Evolutionary conservation across 1,140 invertebrate species (phyloP), one percentile per base, ranked within the genome.

Genomic region (Druon quercuslanigerum): DNA sequence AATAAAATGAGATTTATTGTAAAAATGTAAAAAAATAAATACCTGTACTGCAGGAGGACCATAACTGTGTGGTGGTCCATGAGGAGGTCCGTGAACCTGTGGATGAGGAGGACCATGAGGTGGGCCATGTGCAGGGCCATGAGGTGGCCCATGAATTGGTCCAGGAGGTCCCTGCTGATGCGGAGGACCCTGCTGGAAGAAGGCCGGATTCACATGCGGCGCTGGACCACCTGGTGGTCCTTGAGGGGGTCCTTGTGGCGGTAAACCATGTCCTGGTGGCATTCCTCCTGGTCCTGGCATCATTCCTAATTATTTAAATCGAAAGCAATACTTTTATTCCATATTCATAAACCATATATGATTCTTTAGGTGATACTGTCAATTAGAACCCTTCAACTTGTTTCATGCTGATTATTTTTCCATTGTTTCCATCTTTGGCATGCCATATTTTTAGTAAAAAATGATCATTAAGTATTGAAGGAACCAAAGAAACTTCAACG

Each of bases 81-180:
- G 94, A 60, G 93, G 93, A 13, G 93, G 93, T 6, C 91, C 92
- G 83, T 92, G 92, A n/a, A 93, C 92, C 3, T 93, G 92, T 74
- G 87, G 92, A 77, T 94, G 94, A 20, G 60, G 60, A 46, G 93
- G 93, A 46, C 93, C 92, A 76, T 92, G 92, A 25, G 93, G 94
- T 14, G 94, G 94, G 51, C 94, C 95, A 85, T 96, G 95, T 82
- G 97, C 97, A 51, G 97, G 98, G 70, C 99, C 97, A 89, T 99
- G 97, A 25, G 97, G 97, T 51, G 97, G 96, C 50, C 95, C 94
- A 40, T 66, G 60, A 66, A 66, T 66, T 40, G 60, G 60, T 20
- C 94, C 95, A 51, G 92, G 92, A 50, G 92, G 92, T 78, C 91
- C 91, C 85, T 93, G 93, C 25, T 66, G 60, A 66, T 66, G 60